A percentile compares a stretch with the other conserved stretches of the same genome.
phyloP scores from a whole-genome alignment of 2,888 invertebrate species.

The Hyles lineata region DNA sequence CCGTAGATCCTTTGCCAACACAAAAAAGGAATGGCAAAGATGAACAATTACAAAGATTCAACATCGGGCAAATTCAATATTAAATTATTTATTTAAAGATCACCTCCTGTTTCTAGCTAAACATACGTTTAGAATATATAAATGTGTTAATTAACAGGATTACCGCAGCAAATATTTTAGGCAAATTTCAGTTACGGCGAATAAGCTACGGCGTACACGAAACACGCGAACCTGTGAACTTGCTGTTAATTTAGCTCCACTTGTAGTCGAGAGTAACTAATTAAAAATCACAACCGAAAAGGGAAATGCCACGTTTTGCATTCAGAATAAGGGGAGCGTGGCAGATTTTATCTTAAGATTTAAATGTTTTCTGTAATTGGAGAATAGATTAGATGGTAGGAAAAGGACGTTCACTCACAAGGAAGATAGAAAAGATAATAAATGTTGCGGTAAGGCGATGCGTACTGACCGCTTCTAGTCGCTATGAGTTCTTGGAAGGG shows the following conservation, averaged over 20 bases:
- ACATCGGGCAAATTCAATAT: too few relatives aligned
- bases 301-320: constrained; percentile 18
- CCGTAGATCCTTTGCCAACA: too few relatives aligned
- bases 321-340: not conserved
- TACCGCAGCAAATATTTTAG: not conserved
- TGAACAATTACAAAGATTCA: too few relatives aligned
- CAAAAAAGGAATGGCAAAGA: too few relatives aligned
- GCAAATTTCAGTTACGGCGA: not conserved
- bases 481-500: too few relatives aligned
- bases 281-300: constrained; percentile 28
- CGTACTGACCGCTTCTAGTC: too few relatives aligned
- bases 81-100: too few relatives aligned
- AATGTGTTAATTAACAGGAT: constrained; percentile 5
- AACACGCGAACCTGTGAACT: not conserved
- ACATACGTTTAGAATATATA: not conserved
- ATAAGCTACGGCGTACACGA: not conserved
- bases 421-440: too few relatives aligned
- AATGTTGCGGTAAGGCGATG: too few relatives aligned
- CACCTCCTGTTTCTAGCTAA: not conserved
- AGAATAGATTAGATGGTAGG: not conserved
- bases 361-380: constrained; percentile 4
- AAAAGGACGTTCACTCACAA: not conserved
- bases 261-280: constrained; percentile 18
- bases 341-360: constrained; percentile 11
- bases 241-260: constrained; percentile 8